Base-by-base conservation (phyloP, 2,888 invertebrate species). In the Patella ulyssiponensis region DNA sequence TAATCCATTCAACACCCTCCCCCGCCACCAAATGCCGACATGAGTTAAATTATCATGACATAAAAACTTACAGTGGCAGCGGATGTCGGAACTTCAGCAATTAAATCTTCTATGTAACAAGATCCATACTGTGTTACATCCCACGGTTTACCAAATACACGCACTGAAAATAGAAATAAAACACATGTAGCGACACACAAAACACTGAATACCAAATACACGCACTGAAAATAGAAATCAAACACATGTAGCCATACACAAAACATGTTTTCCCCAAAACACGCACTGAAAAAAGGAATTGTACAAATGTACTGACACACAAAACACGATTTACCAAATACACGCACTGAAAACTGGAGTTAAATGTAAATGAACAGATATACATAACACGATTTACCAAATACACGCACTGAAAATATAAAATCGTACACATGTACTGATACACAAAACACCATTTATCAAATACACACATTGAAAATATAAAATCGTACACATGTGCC, bases 51-150 rank as follows among this genome's bases (percentile, higher is more conserved):
- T n/a, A n/a, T n/a, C 1, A 9, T 9, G 9, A 44, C 44, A 75
- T 72, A 14, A 14, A n/a, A 7, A 83, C 88, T 87, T 82, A 92
- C 92, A 77, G 87, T 83, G 14, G 92, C 84, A 14, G 90, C 88
- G 20, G 88, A 88, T 44, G 91, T 88, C 1, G 91, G 88, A 4
- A 93, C 82, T 77, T 92, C 92, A 70, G 84, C 80, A 14, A 92
- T 82, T 76, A 98, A 94, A 92, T 98, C 98, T 33, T 94, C 94
- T 27, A 91, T 72, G 74, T 86, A 90, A 90, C 96, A 96, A 12
- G 97, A 94, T 0, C 98, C 98, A 90, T 98, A 98, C 90, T 97
- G 96, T 1, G 95, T 94, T 0, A 97, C 94, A 84, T 95, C 95
- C 93, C 95, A 94, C 4, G 92, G 91, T 83, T 91, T 92, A 86